Conservation (phyloP, 2,113 vertebrate genomes). For the Phaethon lepturus region DNA sequence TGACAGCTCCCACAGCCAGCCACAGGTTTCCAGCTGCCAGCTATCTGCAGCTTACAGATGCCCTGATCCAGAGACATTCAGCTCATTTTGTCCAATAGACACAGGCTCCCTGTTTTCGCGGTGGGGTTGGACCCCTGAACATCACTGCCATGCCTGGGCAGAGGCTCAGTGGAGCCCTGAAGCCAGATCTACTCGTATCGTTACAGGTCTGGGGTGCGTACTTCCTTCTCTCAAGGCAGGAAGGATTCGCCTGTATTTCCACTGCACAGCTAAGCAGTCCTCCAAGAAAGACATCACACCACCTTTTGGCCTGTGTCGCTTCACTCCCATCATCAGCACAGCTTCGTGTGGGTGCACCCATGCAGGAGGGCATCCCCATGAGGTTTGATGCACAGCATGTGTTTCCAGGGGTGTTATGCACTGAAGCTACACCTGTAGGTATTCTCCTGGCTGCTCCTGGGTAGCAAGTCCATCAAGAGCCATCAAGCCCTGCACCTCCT, state of each 20-base stretch:
- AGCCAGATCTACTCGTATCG: neutral
- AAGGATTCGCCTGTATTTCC: neutral
- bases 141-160: neutral
- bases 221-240: neutral
- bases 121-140: neutral
- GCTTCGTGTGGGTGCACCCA: neutral
- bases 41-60: neutral
- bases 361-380: rapidly evolving
- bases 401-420: neutral
- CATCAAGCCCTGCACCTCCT: neutral
- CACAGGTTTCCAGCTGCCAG: neutral
- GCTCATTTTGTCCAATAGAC: neutral
- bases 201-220: neutral
- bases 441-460: neutral
- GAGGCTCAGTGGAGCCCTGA: neutral
- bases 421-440: neutral
- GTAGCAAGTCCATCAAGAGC: neutral
- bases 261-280: neutral
- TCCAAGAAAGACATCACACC: neutral
- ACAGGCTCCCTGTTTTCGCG: neutral
- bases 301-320: rapidly evolving
- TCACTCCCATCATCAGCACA: neutral
- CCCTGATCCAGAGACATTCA: neutral
- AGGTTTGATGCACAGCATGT: neutral
- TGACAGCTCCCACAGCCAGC: neutral